Base-by-base conservation (phyloP, 2,888 invertebrate species). In the Polyommatus iphigenia region DNA sequence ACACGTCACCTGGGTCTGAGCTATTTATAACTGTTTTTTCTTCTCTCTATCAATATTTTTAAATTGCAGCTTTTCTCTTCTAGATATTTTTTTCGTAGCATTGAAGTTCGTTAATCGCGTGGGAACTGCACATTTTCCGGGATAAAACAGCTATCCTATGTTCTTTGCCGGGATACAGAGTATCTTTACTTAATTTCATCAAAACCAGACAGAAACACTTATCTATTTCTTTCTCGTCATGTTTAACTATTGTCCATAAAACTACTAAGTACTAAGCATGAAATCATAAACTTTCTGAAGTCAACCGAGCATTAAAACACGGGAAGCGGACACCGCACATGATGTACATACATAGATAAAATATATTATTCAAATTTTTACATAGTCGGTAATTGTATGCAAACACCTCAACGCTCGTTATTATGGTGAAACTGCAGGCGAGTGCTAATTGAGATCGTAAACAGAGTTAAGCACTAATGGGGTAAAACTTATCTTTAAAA, bases 401-500 rank as follows among this genome's bases (percentile, higher is more conserved):
- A 72, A 72, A 72, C 36, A 36, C 72, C 36, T 41, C 36, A 72
- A 72, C 72, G 41, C 72, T 72, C 41, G 72, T 72, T 20, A 41
- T 72, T 72, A 41, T 72, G 67, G 67, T 67, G 67, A 67, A 67
- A 67, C 67, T 67, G 67, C 32, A 67, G 67, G 67, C 67, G 50
- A 77, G 67, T 71, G 67, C 72, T 59, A 57, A 73, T 78, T 78
- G 72, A 59, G 71, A 78, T 78, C 41, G 72, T 20, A 71, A 77
- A 59, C 73, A 84, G 81, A 82, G 78, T 83, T 82, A 78, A 78
- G 75, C 71, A 24, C 77, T 77, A 80, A 78, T 78, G 67, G 76
- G 32, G 36, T 71, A 71, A 78, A 46, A 32, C 76, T 76, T 76
- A 76, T 78, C 67, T 78, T 76, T 71, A 57, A 71, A 54, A 71